Evolutionary conservation across 2,888 invertebrate genomes (phyloP).

Genomic region (Tridacna crocea): DNA sequence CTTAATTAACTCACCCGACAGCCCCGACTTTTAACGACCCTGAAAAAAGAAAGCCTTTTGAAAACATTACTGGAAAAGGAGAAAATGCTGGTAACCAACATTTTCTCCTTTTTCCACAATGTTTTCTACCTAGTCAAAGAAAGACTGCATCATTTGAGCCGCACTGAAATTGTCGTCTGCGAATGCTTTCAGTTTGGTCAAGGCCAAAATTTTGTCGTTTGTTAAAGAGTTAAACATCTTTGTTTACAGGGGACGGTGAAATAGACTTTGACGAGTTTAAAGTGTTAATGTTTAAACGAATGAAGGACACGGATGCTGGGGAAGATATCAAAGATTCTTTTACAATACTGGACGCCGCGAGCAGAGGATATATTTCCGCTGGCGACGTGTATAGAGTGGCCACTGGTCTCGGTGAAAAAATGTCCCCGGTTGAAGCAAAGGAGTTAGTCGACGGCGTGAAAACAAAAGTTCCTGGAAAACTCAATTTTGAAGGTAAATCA

Average conservation of each 20-base stretch:
- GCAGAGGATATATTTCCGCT: slow-evolving; percentile 55
- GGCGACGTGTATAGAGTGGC: slow-evolving; percentile 50
- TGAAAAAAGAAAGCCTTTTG: no score
- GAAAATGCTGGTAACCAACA: no score
- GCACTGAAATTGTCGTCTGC: no score
- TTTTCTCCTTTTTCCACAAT: no score
- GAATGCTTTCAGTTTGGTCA: no score
- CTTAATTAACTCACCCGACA: no score
- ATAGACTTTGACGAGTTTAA: slow-evolving; percentile 64
- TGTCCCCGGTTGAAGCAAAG: slow-evolving; percentile 42
- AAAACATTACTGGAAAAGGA: no score
- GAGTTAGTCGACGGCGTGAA: slow-evolving; percentile 54
- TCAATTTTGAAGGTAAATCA: slow-evolving; percentile 58
- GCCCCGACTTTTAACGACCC: no score
- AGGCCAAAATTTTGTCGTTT: no score
- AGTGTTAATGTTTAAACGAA: slow-evolving; percentile 52
- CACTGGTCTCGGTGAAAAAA: slow-evolving; percentile 48
- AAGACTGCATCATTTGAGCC: no score
- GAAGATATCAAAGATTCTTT: slow-evolving; percentile 61
- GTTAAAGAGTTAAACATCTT: no score
- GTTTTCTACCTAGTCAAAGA: no score
- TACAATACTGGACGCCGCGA: slow-evolving; percentile 65
- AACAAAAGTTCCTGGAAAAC: slow-evolving; percentile 56
- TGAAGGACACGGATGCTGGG: slow-evolving; percentile 53
- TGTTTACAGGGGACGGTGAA: slow-evolving; percentile 56